Conservation (phyloP, 2,113 vertebrate genomes). For the Nerophis ophidion region DNA sequence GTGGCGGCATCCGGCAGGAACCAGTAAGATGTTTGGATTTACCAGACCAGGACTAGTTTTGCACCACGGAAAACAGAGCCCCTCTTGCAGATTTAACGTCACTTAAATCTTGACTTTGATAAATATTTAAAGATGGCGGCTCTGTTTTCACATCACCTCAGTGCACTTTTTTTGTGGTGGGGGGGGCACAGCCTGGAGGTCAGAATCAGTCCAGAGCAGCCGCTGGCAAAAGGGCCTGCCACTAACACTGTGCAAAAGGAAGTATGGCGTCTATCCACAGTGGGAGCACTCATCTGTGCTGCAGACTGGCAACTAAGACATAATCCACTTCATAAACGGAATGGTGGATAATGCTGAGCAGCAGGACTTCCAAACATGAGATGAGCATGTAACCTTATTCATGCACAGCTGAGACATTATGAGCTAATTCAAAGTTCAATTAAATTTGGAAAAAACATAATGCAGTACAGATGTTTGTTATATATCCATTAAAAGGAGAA, state of each 20-base stretch:
- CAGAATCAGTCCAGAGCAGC: slow-evolving; percentile 9
- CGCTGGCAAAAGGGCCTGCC: slow-evolving; percentile 22
- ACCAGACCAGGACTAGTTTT: slow-evolving; percentile 19
- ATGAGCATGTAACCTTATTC: not conserved
- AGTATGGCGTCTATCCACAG: slow-evolving; percentile 27
- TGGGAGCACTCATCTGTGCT: slow-evolving; percentile 28
- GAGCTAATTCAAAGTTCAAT: not conserved
- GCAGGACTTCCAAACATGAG: not conserved
- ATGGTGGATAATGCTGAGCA: slow-evolving; percentile 1
- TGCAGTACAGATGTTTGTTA: not conserved
- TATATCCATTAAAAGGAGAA: not conserved
- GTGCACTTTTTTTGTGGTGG: slow-evolving; percentile 16
- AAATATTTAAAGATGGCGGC: slow-evolving; percentile 43
- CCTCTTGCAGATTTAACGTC: slow-evolving; percentile 5
- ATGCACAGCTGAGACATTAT: not conserved
- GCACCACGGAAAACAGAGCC: slow-evolving; percentile 21
- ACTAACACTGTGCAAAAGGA: slow-evolving; percentile 33
- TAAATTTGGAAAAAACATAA: not conserved
- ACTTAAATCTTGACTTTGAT: slow-evolving; percentile 23
- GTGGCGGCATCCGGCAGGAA: slow-evolving; percentile 27
- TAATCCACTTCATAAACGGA: slow-evolving; percentile 19
- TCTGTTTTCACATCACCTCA: slow-evolving; percentile 21
- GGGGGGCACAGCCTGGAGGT: slow-evolving; percentile 14
- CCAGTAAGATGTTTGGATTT: slow-evolving; percentile 29
- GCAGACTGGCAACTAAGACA: slow-evolving; percentile 23